phyloP scores from a whole-genome alignment of 2,888 invertebrate genomes.

The Folsomia candida region DNA sequence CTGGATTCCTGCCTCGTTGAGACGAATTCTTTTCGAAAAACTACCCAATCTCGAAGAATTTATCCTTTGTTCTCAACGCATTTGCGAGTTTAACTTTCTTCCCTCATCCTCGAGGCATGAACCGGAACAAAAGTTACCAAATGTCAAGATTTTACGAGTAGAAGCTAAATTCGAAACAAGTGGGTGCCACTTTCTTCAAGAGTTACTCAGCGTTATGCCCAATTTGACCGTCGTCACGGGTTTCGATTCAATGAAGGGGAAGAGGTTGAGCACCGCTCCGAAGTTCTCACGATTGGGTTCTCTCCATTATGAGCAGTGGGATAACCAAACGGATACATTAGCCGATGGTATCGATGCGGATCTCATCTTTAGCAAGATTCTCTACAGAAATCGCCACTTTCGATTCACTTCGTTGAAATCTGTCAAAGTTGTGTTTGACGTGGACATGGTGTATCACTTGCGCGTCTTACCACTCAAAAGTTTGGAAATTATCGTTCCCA shows the following conservation, averaged over 20 bases:
- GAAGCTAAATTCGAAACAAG: neutral
- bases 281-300: conserved; percentile 3
- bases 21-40: conserved; percentile 15
- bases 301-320: conserved; percentile 12
- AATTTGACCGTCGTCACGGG: conserved; percentile 9
- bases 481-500: conserved; percentile 15
- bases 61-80: conserved; percentile 7
- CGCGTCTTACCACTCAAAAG: conserved; percentile 2
- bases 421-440: conserved; percentile 14
- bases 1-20: conserved; percentile 15
- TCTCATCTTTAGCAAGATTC: neutral
- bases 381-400: neutral
- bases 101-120: neutral
- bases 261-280: neutral
- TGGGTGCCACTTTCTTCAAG: neutral
- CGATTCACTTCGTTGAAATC: neutral
- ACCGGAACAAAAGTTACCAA: neutral
- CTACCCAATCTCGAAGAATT: conserved; percentile 16
- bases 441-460: neutral
- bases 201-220: conserved; percentile 13
- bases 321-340: conserved; percentile 14
- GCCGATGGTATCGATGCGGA: neutral
- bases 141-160: conserved; percentile 2
- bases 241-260: neutral
- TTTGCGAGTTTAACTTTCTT: neutral